Percentiles rank a stretch among this genome's conserved stretches.
phyloP scores from a whole-genome alignment of 2,888 invertebrate species.

The Pandemis corylana region DNA sequence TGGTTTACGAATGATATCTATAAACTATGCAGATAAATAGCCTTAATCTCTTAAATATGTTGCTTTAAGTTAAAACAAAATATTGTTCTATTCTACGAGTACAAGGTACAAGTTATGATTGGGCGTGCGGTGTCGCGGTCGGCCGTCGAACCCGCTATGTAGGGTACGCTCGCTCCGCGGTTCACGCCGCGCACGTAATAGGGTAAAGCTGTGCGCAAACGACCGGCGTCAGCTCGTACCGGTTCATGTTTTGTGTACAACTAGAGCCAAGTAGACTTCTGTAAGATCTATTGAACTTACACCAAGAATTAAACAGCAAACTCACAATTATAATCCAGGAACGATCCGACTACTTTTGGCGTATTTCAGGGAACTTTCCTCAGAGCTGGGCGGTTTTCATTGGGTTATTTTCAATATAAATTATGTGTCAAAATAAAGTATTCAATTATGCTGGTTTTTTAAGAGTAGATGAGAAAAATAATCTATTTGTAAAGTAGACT shows the following conservation, averaged over 20 bases:
- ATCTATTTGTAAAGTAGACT: too few relatives aligned
- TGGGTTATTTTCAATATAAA: too few relatives aligned
- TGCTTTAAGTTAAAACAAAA: conserved; percentile 22
- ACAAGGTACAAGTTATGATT: conserved; percentile 29
- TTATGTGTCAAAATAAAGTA: too few relatives aligned
- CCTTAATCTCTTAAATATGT: neutral
- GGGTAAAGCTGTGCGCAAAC: conserved; percentile 38
- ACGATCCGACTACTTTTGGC: too few relatives aligned
- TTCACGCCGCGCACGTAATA: conserved; percentile 50
- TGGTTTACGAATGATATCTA: neutral
- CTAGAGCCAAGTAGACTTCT: too few relatives aligned
- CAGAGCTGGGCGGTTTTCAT: too few relatives aligned
- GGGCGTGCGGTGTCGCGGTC: conserved; percentile 63
- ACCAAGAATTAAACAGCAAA: neutral
- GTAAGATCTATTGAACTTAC: neutral
- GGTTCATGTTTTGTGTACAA: neutral
- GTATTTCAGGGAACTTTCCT: too few relatives aligned
- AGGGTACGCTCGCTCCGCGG: conserved; percentile 50
- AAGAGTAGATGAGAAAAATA: too few relatives aligned
- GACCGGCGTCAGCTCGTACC: neutral
- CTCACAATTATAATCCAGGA: too few relatives aligned
- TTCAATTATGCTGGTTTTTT: too few relatives aligned
- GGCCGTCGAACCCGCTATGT: conserved; percentile 70
- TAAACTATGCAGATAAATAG: neutral
- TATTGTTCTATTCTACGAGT: conserved; percentile 28